Conservation (phyloP, 2,113 vertebrate genomes). For the Rissa tridactyla region DNA sequence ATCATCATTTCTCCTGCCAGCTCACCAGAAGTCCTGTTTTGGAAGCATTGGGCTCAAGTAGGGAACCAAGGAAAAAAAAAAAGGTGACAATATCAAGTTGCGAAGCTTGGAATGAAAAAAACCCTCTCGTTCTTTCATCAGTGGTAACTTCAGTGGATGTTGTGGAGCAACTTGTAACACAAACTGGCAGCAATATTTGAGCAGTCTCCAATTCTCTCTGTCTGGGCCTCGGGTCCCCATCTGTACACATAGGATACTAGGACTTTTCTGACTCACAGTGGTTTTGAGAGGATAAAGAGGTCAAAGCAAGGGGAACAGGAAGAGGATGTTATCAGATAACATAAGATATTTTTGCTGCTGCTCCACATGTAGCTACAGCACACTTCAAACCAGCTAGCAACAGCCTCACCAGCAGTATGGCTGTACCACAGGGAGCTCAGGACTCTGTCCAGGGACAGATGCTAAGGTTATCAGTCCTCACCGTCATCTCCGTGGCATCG, state of each 20-base stretch:
- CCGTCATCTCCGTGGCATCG: background rate
- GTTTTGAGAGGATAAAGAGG: background rate
- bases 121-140: background rate
- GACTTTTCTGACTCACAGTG: background rate
- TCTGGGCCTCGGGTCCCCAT: background rate
- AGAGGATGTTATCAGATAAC: background rate
- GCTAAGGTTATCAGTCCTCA: background rate
- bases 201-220: background rate
- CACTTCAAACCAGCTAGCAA: background rate
- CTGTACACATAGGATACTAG: background rate
- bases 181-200: background rate
- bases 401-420: background rate
- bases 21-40: background rate
- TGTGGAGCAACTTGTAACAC: background rate
- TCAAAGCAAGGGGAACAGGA: background rate
- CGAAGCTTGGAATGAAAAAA: background rate
- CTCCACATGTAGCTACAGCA: background rate
- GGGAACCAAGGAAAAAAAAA: background rate
- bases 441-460: background rate
- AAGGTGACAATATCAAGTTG: background rate
- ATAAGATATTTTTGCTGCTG: background rate
- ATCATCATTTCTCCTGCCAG: background rate
- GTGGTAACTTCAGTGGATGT: background rate
- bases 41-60: background rate
- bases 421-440: background rate